A percentile compares a stretch with the other conserved stretches of the same genome.
Conservation (phyloP, 1,140 invertebrate species). For the Augochlora pura region DNA sequence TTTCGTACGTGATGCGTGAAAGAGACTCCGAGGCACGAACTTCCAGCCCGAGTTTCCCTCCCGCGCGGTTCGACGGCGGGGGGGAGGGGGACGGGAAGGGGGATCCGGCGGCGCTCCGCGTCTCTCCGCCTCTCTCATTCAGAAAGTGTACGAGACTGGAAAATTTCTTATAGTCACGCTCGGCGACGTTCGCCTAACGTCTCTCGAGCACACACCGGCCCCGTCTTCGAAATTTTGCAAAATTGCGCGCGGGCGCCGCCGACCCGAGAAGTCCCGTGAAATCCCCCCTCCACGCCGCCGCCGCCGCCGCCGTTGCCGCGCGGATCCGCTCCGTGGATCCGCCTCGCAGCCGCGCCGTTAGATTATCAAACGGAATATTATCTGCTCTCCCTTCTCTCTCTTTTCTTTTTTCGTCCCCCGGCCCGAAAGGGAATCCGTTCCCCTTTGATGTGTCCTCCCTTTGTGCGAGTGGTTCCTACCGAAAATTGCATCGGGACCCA, state of each 20-base stretch:
- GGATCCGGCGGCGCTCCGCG: not conserved
- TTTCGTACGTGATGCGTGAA: conserved; percentile 45
- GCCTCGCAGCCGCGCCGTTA: not conserved
- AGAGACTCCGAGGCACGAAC: conserved; percentile 18
- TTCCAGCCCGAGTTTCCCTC: conserved; percentile 19
- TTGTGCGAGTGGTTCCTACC: not conserved
- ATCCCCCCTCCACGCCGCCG: not conserved
- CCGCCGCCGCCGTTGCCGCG: not conserved
- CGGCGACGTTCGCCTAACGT: not conserved
- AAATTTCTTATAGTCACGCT: conserved; percentile 43
- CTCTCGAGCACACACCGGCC: not conserved
- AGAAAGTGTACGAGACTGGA: conserved; percentile 28
- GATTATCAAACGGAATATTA: conserved; percentile 2
- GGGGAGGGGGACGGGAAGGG: too few species aligned
- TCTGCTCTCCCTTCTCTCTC: not conserved
- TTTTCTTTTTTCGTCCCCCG: too few species aligned
- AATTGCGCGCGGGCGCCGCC: conserved; percentile 2
- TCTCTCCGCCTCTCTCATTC: conserved; percentile 15
- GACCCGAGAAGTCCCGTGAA: not conserved
- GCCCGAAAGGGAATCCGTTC: not conserved
- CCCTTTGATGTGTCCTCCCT: too few species aligned
- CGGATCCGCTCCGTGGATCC: not conserved
- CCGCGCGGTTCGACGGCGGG: not conserved
- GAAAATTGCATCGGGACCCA: not conserved
- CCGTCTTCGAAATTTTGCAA: conserved; percentile 16